phyloP scores from a whole-genome alignment of 2,797 vertebrate genomes.

The Coregonus suidteri region DNA sequence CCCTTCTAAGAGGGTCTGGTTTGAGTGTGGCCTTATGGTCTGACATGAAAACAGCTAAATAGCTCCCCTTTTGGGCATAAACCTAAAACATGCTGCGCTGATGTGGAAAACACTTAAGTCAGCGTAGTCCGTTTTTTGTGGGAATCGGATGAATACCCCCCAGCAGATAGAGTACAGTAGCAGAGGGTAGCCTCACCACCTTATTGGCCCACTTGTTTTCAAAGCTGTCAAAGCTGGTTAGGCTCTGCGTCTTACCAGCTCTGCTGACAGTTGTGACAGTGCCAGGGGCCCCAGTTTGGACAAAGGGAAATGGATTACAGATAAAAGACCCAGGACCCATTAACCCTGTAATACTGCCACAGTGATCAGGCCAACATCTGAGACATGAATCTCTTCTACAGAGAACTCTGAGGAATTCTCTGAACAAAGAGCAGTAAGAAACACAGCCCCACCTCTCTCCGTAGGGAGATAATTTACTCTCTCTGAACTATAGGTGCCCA shows the following conservation, averaged over 20 bases:
- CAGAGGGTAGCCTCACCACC: slow-evolving; percentile 4
- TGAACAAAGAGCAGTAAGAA: slow-evolving; percentile 7
- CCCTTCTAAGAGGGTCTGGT: neutral
- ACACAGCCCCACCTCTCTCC: neutral
- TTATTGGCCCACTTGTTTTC: slow-evolving; percentile 9
- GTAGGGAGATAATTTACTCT: neutral
- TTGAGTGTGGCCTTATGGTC: neutral
- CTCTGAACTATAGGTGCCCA: slow-evolving; percentile 17
- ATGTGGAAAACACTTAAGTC: slow-evolving; percentile 10
- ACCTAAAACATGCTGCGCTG: slow-evolving; percentile 9
- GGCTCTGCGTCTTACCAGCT: slow-evolving; percentile 15
- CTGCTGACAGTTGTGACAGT: neutral
- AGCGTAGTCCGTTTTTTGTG: slow-evolving; percentile 14
- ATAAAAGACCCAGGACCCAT: slow-evolving; percentile 17
- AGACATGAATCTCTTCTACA: slow-evolving; percentile 7
- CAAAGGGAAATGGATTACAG: slow-evolving; percentile 14
- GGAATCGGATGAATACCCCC: slow-evolving; percentile 29
- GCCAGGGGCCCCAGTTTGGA: slow-evolving; percentile 8
- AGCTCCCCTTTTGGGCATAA: neutral
- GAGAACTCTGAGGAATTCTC: neutral
- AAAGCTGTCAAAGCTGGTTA: slow-evolving; percentile 13
- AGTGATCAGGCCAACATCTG: slow-evolving; percentile 2
- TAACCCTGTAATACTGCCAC: slow-evolving; percentile 19
- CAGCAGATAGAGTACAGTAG: slow-evolving; percentile 12
- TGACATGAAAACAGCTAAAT: slow-evolving; percentile 11